Base-by-base conservation (phyloP, 2,888 invertebrate species). In the Gibbula magus region DNA sequence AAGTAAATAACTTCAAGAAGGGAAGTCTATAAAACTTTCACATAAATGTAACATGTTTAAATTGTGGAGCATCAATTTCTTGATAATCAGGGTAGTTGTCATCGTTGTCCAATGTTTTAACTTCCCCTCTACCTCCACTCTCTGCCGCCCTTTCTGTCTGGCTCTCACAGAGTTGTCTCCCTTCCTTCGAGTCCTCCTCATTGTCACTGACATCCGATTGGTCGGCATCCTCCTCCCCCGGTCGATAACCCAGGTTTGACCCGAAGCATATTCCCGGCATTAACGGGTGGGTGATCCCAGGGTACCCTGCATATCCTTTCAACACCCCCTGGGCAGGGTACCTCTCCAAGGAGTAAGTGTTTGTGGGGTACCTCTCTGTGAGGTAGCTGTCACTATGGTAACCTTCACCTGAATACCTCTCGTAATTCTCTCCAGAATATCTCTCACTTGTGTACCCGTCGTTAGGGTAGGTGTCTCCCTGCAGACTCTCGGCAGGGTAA, bases 141-240 rank as follows among this genome's bases (percentile, higher is more conserved):
- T 32, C 32, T 13, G 13, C 5, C 13, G 13, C 5, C 16, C 35
- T n/a, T 18, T 1, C 70, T 1, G 29, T 18, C 20, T 32, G 22
- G 16, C 13, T 35, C 35, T 35, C 39, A 39, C 39, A 39, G 32
- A 39, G 70, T 39, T 70, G 70, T 39, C 35, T 39, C 70, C 39
- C 70, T 20, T 70, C 35, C 16, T 35, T 20, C 53, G 7, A 54
- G 7, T 54, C 32, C 32, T 35, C 75, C 54, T 75, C 75, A 32
- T 35, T 53, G 7, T 75, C 75, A 54, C 75, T 75, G 52, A 75
- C 54, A 75, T 75, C 75, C 0, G 75, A 75, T 20, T 75, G 53
- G 32, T 75, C 75, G 3, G 75, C 75, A 32, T 75, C 75, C 18
- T 75, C 75, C 54, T 75, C 75, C 10, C 75, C 75, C 0, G 53